A percentile compares a stretch with the other conserved stretches of the same genome.
Conservation (phyloP, 2,113 vertebrate species). For the Microtus pennsylvanicus region DNA sequence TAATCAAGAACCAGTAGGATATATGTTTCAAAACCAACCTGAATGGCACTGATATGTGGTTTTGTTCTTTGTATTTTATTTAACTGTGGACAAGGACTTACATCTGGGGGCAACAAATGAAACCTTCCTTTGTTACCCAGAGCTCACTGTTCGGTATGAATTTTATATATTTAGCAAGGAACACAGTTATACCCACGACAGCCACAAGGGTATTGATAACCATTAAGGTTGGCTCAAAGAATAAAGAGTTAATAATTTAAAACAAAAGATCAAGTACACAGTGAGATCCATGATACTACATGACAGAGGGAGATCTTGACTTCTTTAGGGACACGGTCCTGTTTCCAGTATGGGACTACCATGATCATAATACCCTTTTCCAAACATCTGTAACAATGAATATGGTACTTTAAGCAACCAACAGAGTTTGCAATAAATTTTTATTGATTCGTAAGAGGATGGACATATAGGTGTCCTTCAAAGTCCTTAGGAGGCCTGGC, state of each 20-base stretch:
- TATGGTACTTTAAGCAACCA: neutral
- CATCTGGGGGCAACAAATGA: neutral
- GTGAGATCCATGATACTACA: neutral
- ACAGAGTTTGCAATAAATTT: neutral
- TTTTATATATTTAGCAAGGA: neutral
- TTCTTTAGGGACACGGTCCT: neutral
- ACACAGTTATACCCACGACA: neutral
- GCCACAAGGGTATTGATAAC: neutral
- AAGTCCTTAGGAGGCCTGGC: neutral
- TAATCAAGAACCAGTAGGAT: neutral
- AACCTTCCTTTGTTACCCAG: neutral
- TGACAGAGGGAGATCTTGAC: neutral
- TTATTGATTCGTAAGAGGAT: neutral
- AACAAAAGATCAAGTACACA: neutral
- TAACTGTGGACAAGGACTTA: neutral
- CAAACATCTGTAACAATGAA: neutral
- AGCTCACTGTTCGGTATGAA: neutral
- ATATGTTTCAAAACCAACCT: conserved; percentile 18
- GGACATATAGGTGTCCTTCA: neutral
- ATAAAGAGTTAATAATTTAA: neutral
- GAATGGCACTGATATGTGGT: neutral
- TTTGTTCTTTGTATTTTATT: neutral
- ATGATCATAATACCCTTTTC: neutral
- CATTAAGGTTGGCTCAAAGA: neutral
- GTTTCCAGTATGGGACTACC: neutral